phyloP scores from a whole-genome alignment of 1,140 invertebrate species.

The Arion vulgaris region DNA sequence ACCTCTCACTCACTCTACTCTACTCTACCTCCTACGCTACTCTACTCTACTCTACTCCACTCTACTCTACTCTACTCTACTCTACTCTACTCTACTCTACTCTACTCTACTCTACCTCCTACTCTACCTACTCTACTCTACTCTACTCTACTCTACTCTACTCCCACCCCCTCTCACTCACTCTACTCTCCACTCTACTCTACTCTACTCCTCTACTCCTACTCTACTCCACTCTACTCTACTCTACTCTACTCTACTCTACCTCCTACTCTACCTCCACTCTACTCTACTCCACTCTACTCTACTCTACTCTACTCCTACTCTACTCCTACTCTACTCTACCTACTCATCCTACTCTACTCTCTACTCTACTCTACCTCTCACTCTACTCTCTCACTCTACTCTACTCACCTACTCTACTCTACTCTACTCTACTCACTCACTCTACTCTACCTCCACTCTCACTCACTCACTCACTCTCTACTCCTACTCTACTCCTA shows the following conservation, averaged over 20 bases:
- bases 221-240: background rate
- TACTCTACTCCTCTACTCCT: background rate
- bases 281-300: background rate
- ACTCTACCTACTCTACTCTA: background rate
- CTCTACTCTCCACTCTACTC: background rate
- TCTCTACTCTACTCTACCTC: background rate
- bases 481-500: background rate
- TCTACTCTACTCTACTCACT: background rate
- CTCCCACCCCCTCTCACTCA: background rate
- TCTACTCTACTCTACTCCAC: background rate
- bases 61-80: background rate
- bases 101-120: background rate
- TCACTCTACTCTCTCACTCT: background rate
- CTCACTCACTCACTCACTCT: background rate
- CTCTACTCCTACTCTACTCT: background rate
- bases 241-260: background rate
- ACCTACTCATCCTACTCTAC: background rate
- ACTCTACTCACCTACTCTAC: too few relatives aligned
- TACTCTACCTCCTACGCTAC: background rate
- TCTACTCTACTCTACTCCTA: background rate
- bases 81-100: background rate
- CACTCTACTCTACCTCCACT: background rate
- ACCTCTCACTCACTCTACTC: background rate
- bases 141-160: background rate
- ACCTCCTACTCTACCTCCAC: background rate